Conservation (phyloP, 2,888 invertebrate genomes). For the Arctia plantaginis region DNA sequence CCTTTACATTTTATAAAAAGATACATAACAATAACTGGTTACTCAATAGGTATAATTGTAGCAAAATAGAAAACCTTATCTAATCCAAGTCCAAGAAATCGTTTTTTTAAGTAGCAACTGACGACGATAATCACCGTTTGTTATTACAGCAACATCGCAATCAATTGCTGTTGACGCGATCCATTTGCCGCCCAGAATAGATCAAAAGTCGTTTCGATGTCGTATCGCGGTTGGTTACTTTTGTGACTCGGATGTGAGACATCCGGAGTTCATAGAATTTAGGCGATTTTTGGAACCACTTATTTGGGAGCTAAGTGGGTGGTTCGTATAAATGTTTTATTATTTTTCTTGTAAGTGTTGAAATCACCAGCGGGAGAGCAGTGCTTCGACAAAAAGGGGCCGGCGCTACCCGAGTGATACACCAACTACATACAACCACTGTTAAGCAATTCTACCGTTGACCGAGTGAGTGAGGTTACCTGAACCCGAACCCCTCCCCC, state of each 20-base stretch:
- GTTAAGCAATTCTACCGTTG: too few relatives aligned
- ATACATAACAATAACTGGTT: background rate
- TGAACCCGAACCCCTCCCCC: too few relatives aligned
- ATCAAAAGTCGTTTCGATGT: conserved; percentile 73
- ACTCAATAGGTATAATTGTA: background rate
- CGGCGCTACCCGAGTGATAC: too few relatives aligned
- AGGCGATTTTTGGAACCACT: conserved; percentile 22
- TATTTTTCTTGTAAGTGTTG: conserved; percentile 4
- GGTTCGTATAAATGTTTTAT: conserved; percentile 25
- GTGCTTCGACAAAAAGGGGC: background rate
- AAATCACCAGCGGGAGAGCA: background rate
- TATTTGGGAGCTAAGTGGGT: conserved; percentile 44
- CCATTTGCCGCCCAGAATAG: conserved; percentile 77
- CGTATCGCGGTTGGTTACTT: conserved; percentile 62
- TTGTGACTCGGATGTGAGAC: conserved; percentile 68
- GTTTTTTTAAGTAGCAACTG: conserved; percentile 24
- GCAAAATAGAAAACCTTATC: conserved; percentile 8
- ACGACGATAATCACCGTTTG: conserved; percentile 53
- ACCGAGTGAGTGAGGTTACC: too few relatives aligned
- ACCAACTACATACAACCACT: too few relatives aligned
- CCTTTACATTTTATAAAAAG: too few relatives aligned
- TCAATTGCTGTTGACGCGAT: conserved; percentile 68
- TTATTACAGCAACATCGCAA: conserved; percentile 56
- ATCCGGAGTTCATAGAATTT: conserved; percentile 68
- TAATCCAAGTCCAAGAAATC: background rate